phyloP scores from a whole-genome alignment of 2,888 invertebrate species.

The Dorcus hopei region DNA sequence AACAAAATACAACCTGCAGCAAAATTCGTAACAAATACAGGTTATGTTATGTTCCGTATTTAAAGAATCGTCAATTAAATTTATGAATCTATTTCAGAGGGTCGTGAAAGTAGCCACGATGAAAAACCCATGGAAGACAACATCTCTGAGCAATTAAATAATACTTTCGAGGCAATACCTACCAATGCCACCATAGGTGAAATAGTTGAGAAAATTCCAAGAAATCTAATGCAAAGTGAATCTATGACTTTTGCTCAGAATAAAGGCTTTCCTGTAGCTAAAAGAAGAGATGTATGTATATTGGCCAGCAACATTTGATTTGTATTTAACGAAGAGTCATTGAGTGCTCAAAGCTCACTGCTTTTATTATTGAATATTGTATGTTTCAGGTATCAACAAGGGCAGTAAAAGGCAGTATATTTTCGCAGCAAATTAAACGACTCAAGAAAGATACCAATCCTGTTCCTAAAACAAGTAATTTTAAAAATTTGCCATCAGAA shows the following conservation, averaged over 20 bases:
- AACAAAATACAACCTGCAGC: conserved; percentile 63
- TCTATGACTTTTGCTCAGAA: conserved; percentile 34
- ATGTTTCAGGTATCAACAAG: conserved; percentile 28
- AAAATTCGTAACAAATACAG: conserved; percentile 51
- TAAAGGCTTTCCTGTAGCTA: conserved; percentile 56
- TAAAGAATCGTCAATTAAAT: background rate
- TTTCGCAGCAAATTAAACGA: conserved; percentile 52
- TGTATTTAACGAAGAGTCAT: background rate
- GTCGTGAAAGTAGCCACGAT: background rate
- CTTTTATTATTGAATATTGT: background rate
- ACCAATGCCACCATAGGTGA: conserved; percentile 52
- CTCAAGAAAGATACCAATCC: conserved; percentile 30
- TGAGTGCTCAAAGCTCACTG: no score
- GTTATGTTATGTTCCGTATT: background rate
- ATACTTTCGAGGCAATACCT: conserved; percentile 50
- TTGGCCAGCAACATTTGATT: background rate
- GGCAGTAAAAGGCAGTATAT: conserved; percentile 51
- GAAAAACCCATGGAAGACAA: conserved; percentile 20
- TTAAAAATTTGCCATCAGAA: conserved; percentile 35
- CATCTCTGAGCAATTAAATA: conserved; percentile 38
- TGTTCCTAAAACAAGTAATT: conserved; percentile 35
- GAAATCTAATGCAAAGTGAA: background rate
- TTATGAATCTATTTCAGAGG: no score
- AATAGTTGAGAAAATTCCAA: conserved; percentile 54
- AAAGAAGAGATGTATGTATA: conserved; percentile 45